Percentiles rank a stretch among this genome's conserved stretches.
phyloP scores from a whole-genome alignment of 2,797 vertebrate species.

The Macropodus opercularis region DNA sequence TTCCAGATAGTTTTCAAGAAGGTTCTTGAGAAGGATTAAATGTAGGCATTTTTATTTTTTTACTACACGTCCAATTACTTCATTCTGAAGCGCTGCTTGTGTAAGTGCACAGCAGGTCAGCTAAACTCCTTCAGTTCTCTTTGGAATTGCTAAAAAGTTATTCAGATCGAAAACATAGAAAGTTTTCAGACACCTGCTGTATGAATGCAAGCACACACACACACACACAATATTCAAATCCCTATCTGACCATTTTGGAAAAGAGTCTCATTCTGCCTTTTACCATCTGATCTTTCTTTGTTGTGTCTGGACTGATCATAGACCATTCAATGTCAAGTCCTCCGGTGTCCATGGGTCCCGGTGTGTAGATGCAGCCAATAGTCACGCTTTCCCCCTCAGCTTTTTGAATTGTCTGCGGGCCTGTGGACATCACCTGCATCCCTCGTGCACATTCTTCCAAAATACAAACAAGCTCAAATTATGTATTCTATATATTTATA shows the following conservation, averaged over 20 bases:
- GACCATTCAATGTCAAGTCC: slow-evolving; percentile 91
- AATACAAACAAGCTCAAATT: slow-evolving; percentile 15
- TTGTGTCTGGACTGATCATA: slow-evolving; percentile 85
- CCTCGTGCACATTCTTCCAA: slow-evolving; percentile 59
- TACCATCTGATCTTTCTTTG: slow-evolving; percentile 86
- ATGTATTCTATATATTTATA: too few species aligned
- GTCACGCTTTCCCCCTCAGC: slow-evolving; percentile 83
- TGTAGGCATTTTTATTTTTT: not conserved
- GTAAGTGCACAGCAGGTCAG: not conserved
- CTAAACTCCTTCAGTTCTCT: not conserved
- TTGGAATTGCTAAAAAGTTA: not conserved
- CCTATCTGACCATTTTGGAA: too few species aligned
- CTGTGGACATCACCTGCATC: slow-evolving; percentile 82
- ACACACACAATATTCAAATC: too few species aligned
- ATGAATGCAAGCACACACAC: too few species aligned
- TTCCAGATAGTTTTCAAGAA: not conserved
- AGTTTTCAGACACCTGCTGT: too few species aligned
- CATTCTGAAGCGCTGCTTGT: not conserved
- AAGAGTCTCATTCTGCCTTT: slow-evolving; percentile 49
- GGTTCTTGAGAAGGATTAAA: not conserved
- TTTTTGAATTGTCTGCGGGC: slow-evolving; percentile 82
- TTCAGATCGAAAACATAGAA: not conserved
- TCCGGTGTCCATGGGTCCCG: slow-evolving; percentile 81
- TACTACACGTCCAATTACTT: not conserved
- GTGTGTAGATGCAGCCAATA: slow-evolving; percentile 84